phyloP scores from a whole-genome alignment of 2,113 vertebrate species.

The Sinocyclocheilus anophthalmus region DNA sequence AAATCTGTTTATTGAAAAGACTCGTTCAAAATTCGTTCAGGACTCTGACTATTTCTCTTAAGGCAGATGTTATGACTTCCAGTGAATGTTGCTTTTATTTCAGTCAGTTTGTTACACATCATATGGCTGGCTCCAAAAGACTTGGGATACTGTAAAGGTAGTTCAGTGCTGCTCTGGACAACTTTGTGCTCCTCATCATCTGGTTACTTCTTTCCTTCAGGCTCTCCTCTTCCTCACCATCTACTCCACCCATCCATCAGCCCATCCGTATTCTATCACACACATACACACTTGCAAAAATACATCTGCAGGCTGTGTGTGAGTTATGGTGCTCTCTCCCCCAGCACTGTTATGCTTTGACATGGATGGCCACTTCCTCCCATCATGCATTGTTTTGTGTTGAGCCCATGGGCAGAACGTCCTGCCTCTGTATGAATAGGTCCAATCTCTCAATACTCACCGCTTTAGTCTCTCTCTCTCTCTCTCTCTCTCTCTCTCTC shows the following conservation, averaged over 20 bases:
- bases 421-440: conserved; percentile 53
- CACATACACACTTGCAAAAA: conserved; percentile 20
- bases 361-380: conserved; percentile 71
- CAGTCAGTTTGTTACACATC: too few relatives aligned
- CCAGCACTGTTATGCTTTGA: conserved; percentile 61
- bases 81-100: too few relatives aligned
- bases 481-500: not conserved
- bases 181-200: not conserved
- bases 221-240: conserved; percentile 51
- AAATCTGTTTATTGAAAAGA: not conserved
- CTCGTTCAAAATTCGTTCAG: not conserved
- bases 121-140: not conserved
- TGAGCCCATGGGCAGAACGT: conserved; percentile 55
- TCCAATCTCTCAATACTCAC: conserved; percentile 67
- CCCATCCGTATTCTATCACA: conserved; percentile 25
- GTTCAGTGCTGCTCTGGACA: not conserved
- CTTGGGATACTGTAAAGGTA: not conserved
- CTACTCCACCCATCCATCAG: not conserved
- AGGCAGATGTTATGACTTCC: not conserved
- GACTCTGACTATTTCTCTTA: too few relatives aligned
- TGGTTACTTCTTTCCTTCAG: not conserved
- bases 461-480: conserved; percentile 34
- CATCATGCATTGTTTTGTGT: conserved; percentile 72
- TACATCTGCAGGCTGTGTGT: conserved; percentile 58
- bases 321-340: conserved; percentile 56